These are phyloP conservation scores for Pogonocichla stellata DNA, from an alignment of 2,113 vertebrate genomes.

Conservation along the genomic window DNA sequence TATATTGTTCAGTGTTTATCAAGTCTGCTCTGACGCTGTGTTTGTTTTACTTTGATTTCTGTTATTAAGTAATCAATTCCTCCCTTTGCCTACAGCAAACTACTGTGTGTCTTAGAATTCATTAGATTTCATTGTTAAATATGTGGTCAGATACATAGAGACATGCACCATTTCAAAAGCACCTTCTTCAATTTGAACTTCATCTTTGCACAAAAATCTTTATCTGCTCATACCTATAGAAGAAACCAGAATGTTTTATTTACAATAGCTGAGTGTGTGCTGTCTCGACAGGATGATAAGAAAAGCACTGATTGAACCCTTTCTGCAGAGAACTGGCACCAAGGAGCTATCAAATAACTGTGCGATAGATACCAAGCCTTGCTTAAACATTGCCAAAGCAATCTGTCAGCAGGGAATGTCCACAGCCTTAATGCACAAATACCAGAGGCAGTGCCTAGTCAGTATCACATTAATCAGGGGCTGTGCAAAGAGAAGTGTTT, in stretches of 20 bases:
- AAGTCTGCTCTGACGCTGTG: background rate
- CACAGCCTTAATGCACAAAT: background rate
- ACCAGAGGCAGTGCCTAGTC: conserved; percentile 15
- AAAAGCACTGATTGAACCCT: background rate
- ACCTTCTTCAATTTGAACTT: background rate
- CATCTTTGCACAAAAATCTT: background rate
- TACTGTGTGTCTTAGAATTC: background rate
- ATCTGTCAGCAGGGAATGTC: conserved; percentile 9
- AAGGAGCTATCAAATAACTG: conserved; percentile 38
- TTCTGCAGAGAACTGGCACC: background rate
- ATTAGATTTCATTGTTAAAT: background rate
- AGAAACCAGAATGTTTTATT: background rate
- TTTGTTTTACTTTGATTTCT: background rate
- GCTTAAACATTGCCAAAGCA: conserved; percentile 42
- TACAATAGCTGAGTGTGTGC: background rate
- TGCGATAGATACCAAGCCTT: conserved; percentile 35
- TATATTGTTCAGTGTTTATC: background rate
- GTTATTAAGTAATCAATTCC: background rate
- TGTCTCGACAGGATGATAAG: background rate
- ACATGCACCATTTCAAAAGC: background rate
- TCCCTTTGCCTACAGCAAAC: background rate
- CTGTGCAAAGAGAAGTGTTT: background rate
- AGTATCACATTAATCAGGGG: conserved; percentile 31
- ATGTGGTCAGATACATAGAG: background rate
- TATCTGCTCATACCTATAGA: background rate